Evolutionary conservation across 1,140 invertebrate genomes (phyloP), one percentile per base, ranked within the genome.

Genomic region (Branchinecta lindahli): DNA sequence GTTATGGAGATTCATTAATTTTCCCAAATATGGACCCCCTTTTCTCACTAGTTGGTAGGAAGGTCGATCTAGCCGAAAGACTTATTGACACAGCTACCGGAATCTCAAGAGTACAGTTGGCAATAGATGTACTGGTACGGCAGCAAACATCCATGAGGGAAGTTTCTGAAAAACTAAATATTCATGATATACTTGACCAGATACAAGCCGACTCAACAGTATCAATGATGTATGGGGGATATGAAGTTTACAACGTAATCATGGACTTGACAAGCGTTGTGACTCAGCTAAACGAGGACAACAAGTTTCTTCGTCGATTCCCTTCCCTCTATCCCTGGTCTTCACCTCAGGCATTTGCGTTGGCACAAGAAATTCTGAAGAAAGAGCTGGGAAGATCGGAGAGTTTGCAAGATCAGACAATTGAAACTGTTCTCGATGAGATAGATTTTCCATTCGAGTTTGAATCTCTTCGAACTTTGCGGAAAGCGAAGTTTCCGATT

Each of bases 371-470:
- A n/a, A 52, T 52, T 52, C n/a, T 52, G 47, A n/a, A 9, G n/a
- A 52, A n/a, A 9, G 47, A 52, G n/a, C 47, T 52, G 47, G n/a
- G n/a, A 52, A 9, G n/a, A 52, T 52, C 47, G 47, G n/a, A 52
- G 9, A n/a, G 47, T n/a, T 52, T 52, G 9, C 47, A 52, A n/a
- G 9, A 52, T 9, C 9, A n/a, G 9, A 52, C 47, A 52, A 52
- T 52, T n/a, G 47, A 52, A 52, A 52, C n/a, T 9, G 47, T 52
- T 9, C 47, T 52, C 9, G 47, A 52, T 52, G 47, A 52, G n/a
- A 52, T 52, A n/a, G 47, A 52, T 52, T 52, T 52, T 52, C 47
- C 47, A 9, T 52, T 9, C n/a, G 47, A 52, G 47, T 52, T 52
- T 52, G 9, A 9, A 52, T 52, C n/a, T 9, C 47, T 52, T 52